Evolutionary conservation across 2,797 vertebrate species (phyloP), one percentile per base, ranked within the genome.

Genomic region (Sebastes cheni): DNA sequence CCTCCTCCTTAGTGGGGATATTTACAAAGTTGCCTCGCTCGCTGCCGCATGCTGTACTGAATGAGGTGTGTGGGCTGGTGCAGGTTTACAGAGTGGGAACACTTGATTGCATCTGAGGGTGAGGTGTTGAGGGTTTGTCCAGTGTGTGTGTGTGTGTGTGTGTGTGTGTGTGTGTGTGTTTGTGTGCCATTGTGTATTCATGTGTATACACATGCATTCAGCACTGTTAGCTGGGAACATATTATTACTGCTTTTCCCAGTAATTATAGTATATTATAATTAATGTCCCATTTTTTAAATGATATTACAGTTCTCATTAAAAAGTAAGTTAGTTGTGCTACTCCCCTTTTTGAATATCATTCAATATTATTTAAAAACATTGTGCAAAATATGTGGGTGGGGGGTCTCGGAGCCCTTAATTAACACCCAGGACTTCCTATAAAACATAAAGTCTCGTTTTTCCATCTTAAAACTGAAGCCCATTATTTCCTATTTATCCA

Each of bases 31-130:
- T 56, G 64, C 73, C 54, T 59, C 46, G 55, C 60, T 69, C 54
- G 56, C 39, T 72, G 72, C 61, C 20, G 39, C 32, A 55, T 62
- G 75, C 72, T 25, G 7, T 9, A 23, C 73, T 78, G 70, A 84
- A 46, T 70, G 70, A 74, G 82, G 60, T 67, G 79, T 77, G 92
- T 89, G 88, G 77, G 87, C 27, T 72, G 82, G 20, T 13, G 58
- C 72, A 72, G 61, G 73, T 86, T 72, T 77, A 81, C 67, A 55
- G 18, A 84, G 82, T 83, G 81, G 83, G 84, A 88, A 70, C 86
- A 86, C 80, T 77, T 73, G 67, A 91, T 83, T 85, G 67, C 72
- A 83, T 88, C 86, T 72, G 64, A 80, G 39, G 80, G 80, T 88
- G 72, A 90, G 83, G 82, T 79, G 83, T 70, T 72, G 62, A 88